A percentile compares a stretch with the other conserved stretches of the same genome.
Conservation (phyloP, 37 sponge, comb jelly and placozoan genomes). For the Spongilla lacustris region DNA sequence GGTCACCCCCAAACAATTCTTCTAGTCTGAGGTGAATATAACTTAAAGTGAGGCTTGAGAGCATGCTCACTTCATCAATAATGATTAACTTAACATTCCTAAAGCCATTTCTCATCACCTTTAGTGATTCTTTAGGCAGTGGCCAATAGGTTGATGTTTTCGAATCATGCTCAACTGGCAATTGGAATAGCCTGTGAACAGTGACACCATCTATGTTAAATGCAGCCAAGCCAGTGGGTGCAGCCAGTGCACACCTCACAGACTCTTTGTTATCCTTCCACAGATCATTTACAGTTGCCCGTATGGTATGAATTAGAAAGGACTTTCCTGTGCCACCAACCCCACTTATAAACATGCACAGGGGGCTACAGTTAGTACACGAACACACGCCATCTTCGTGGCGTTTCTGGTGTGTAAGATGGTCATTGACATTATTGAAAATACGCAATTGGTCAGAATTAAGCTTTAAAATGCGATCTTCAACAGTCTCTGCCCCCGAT, state of each 20-base stretch:
- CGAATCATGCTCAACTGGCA: conserved; percentile 67
- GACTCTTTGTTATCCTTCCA: background rate
- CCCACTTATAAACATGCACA: conserved; percentile 49
- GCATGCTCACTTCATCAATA: conserved; percentile 69
- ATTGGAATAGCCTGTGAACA: conserved; percentile 24
- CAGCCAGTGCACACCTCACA: conserved; percentile 32
- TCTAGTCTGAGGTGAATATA: conserved; percentile 54
- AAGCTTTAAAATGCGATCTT: conserved; percentile 36
- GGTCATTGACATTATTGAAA: conserved; percentile 30
- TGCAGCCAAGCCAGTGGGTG: conserved; percentile 65
- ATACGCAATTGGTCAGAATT: conserved; percentile 59
- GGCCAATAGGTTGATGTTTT: conserved; percentile 26
- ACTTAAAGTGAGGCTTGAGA: conserved; percentile 22
- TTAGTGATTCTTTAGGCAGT: conserved; percentile 6
- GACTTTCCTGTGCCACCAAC: conserved; percentile 59
- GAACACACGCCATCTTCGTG: background rate
- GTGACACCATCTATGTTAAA: conserved; percentile 50
- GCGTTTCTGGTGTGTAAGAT: conserved; percentile 4
- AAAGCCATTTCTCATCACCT: conserved; percentile 29
- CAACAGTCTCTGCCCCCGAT: conserved; percentile 3
- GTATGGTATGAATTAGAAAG: conserved; percentile 52
- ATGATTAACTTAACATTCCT: conserved; percentile 36
- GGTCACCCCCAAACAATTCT: conserved; percentile 44
- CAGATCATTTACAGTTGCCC: conserved; percentile 2
- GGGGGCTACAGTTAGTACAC: background rate